These are phyloP conservation scores for Byasa hedistus DNA, from an alignment of 2,888 invertebrate genomes.

Conservation along the genomic window DNA sequence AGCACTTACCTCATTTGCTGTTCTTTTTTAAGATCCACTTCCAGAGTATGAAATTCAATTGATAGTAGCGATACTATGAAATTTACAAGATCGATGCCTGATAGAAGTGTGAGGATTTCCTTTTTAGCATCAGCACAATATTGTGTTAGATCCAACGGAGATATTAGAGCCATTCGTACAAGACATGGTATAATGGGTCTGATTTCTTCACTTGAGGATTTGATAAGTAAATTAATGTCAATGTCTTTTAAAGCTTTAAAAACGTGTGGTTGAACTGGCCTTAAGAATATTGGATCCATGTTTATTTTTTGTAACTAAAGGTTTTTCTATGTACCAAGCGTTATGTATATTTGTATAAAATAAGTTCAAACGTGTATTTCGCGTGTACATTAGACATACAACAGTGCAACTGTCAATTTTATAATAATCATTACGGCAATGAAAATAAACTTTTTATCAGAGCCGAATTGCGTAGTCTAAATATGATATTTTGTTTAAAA, in stretches of 20 bases:
- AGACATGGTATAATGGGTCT: conserved; percentile 95
- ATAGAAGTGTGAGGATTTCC: conserved; percentile 92
- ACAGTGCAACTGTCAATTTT: too few species aligned
- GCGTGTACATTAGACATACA: not conserved
- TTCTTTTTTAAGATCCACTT: conserved; percentile 95
- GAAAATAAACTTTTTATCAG: not conserved
- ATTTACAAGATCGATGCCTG: conserved; percentile 96
- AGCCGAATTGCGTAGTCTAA: too few species aligned
- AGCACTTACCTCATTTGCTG: conserved; percentile 86
- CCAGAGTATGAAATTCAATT: conserved; percentile 95
- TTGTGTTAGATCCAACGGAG: conserved; percentile 91
- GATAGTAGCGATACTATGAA: conserved; percentile 95
- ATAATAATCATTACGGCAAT: not conserved
- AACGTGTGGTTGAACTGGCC: conserved; percentile 83
- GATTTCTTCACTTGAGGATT: conserved; percentile 88
- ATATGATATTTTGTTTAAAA: too few species aligned
- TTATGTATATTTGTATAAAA: not conserved
- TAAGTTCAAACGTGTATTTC: not conserved
- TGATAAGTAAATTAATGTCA: conserved; percentile 86
- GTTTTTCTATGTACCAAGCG: not conserved
- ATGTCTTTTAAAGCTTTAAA: conserved; percentile 91
- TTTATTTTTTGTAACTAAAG: not conserved
- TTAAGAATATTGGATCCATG: conserved; percentile 66
- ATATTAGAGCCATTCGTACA: conserved; percentile 93
- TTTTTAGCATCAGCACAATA: conserved; percentile 91